Percentiles rank a stretch among this genome's conserved stretches.
Evolutionary conservation across 2,797 vertebrate species (phyloP).

Genomic region (Xiphorhynchus erythropygius): DNA sequence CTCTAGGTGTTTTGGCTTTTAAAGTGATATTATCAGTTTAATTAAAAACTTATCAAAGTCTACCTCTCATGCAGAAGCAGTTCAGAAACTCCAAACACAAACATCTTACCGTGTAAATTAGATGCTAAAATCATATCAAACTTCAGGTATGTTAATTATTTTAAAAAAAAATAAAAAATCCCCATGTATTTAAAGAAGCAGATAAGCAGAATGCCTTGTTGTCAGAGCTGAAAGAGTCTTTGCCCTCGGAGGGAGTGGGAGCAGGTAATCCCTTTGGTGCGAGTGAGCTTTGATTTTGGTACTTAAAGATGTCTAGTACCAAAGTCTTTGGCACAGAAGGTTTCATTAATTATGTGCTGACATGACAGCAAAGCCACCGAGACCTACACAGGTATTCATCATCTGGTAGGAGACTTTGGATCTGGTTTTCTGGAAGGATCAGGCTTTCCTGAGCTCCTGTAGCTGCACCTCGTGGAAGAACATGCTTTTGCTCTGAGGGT

Average conservation of each 20-base stretch:
- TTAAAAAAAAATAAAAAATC: background rate
- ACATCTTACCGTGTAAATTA: constrained; percentile 54
- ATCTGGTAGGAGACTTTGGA: background rate
- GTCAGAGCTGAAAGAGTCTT: background rate
- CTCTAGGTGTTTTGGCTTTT: constrained; percentile 68
- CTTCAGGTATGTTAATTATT: constrained; percentile 13
- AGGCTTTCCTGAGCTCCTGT: background rate
- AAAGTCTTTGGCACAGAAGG: background rate
- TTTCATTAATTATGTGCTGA: constrained; percentile 4
- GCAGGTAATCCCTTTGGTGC: constrained; percentile 4
- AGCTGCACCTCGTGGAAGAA: background rate
- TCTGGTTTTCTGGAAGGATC: background rate
- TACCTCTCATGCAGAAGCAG: constrained; percentile 28
- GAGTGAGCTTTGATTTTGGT: constrained; percentile 9
- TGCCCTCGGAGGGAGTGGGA: background rate
- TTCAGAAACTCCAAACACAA: constrained; percentile 54
- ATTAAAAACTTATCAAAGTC: constrained; percentile 74
- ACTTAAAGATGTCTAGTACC: background rate
- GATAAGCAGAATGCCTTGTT: background rate
- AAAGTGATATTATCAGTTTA: constrained; percentile 78
- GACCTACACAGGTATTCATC: background rate
- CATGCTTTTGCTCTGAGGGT: background rate
- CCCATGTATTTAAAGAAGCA: background rate
- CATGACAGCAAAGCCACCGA: background rate
- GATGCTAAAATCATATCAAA: constrained; percentile 33